Percentiles rank a stretch among this genome's conserved stretches.
phyloP scores from a whole-genome alignment of 2,888 invertebrate species.

The Cancer borealis region DNA sequence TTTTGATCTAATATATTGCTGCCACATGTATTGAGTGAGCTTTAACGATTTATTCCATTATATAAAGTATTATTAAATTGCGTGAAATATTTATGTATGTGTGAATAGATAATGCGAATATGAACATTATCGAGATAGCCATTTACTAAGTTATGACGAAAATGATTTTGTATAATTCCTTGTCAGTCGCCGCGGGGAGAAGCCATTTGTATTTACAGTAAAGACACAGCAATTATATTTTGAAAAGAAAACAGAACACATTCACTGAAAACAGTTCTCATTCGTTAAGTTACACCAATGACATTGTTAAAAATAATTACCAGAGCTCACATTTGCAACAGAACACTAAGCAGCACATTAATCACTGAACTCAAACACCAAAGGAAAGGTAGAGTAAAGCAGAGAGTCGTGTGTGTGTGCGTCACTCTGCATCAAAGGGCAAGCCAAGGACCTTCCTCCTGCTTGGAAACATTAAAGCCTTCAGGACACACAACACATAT shows the following conservation, averaged over 20 bases:
- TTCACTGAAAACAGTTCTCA: neutral
- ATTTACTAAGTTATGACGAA: neutral
- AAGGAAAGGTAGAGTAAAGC: neutral
- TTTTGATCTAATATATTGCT: neutral
- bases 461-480: neutral
- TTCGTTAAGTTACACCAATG: neutral
- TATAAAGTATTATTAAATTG: neutral
- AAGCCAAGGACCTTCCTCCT: neutral
- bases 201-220: neutral
- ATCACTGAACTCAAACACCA: neutral
- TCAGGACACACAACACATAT: neutral
- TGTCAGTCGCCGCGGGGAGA: neutral
- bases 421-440: neutral
- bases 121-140: neutral
- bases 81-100: neutral
- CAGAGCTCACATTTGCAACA: neutral
- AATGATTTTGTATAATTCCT: neutral
- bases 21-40: neutral
- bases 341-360: neutral
- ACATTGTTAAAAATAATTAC: neutral
- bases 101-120: slow-evolving; percentile 3
- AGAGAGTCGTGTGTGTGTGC: neutral
- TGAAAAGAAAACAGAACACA: neutral
- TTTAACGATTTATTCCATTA: neutral
- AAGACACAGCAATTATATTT: neutral